Base-by-base conservation (phyloP, 2,888 invertebrate genomes). In the Dynastes tityus region DNA sequence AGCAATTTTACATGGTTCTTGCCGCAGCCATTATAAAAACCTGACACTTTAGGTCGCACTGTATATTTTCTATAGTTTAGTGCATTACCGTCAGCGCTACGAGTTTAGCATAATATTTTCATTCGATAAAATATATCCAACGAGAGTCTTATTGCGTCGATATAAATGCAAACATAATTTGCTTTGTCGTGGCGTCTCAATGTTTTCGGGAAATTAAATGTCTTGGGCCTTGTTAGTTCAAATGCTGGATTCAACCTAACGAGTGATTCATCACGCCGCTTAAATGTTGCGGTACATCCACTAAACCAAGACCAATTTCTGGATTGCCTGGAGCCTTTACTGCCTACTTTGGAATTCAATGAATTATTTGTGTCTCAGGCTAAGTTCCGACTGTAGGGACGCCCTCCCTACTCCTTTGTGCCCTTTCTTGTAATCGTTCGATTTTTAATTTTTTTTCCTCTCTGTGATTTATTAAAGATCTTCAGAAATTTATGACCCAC, bases 201-300 rank as follows among this genome's bases (percentile, higher is more conserved):
- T 78, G 80, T 82, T 81, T 77, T 80, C 79, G 81, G 80, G 82
- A 80, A 81, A 81, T 82, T 84, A 83, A 84, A 80, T 61, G 78
- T 75, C 75, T 75, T 58, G 71, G 78, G 78, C 80, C 84, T 85
- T 84, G 85, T 86, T 85, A 85, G 82, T 81, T 83, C 82, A 82
- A 83, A 84, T 84, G 84, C 82, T 83, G 84, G 82, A 83, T 84
- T 84, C 84, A 84, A 83, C 84, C 84, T 85, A 84, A 85, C 85
- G 84, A 84, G 84, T 84, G 85, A 86, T 86, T 87, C 86, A 87
- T 87, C 86, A 84, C 83, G 81, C 83, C 82, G 83, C 81, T 78
- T 78, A 78, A 78, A 78, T 78, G 76, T 65, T 76, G 78, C 78
- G 78, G 78, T 75, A 74, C 74, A 78, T 78, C 78, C 51, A 65